Percentiles rank a stretch among this genome's conserved stretches.
Evolutionary conservation across 2,888 invertebrate genomes (phyloP).

Genomic region (Sphaerolaimus hirsutus): DNA sequence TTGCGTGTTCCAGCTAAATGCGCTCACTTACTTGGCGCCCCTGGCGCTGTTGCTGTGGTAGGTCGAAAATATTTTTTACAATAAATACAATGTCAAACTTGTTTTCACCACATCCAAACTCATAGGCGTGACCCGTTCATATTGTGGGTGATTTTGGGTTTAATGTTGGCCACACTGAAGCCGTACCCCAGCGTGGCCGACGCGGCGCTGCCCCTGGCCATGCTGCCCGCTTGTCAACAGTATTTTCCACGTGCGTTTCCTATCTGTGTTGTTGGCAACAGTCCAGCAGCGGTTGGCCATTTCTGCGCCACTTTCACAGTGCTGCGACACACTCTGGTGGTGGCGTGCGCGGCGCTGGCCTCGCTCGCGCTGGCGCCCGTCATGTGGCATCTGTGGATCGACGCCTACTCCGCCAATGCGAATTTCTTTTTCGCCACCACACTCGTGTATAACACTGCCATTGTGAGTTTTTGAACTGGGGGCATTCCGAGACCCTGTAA

Average conservation of each 20-base stretch:
- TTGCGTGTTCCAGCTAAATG: slow-evolving; percentile 86
- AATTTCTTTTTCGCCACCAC: slow-evolving; percentile 96
- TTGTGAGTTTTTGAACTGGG: slow-evolving; percentile 34
- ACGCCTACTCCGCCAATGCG: slow-evolving; percentile 84
- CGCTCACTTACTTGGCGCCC: slow-evolving; percentile 67
- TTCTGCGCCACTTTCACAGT: slow-evolving; percentile 36
- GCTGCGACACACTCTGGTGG: slow-evolving; percentile 78
- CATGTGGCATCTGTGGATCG: slow-evolving; percentile 89
- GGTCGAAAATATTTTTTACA: slow-evolving; percentile 25
- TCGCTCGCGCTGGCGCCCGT: slow-evolving; percentile 66
- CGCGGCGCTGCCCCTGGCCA: slow-evolving; percentile 63
- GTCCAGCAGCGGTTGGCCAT: slow-evolving; percentile 5
- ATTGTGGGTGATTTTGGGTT: slow-evolving; percentile 29
- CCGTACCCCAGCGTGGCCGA: slow-evolving; percentile 91
- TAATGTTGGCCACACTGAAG: slow-evolving; percentile 63
- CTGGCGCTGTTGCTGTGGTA: slow-evolving; percentile 35
- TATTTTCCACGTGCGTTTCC: slow-evolving; percentile 53
- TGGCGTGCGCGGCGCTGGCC: slow-evolving; percentile 64
- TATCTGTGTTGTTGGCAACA: slow-evolving; percentile 7
- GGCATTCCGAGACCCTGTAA: too few species aligned
- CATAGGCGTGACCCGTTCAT: slow-evolving; percentile 28
- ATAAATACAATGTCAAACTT: too few species aligned
- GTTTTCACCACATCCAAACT: not conserved
- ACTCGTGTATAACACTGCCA: slow-evolving; percentile 71
- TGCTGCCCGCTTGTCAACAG: slow-evolving; percentile 72